Percentiles rank a stretch among this genome's conserved stretches.
Conservation (phyloP, 1,140 invertebrate genomes). For the Mamestra configurata region DNA sequence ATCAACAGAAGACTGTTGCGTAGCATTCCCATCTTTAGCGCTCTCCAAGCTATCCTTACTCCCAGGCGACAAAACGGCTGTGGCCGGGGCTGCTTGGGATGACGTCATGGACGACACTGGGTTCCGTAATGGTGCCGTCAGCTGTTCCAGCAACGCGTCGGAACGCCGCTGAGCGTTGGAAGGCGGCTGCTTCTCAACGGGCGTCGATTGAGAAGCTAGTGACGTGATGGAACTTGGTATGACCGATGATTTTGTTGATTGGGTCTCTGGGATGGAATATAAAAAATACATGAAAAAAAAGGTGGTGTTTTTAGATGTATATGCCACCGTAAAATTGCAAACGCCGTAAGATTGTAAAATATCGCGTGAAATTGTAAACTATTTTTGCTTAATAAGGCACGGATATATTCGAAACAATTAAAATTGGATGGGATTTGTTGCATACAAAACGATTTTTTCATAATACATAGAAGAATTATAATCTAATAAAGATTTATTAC, state of each 20-base stretch:
- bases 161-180: constrained; percentile 79
- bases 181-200: constrained; percentile 74
- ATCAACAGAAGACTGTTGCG: constrained; percentile 73
- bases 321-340: no score
- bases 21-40: constrained; percentile 70
- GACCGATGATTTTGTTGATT: constrained; percentile 78
- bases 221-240: constrained; percentile 80
- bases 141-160: constrained; percentile 82
- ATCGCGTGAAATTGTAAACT: no score
- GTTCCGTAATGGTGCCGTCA: constrained; percentile 80
- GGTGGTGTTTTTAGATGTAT: no score
- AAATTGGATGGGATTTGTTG: no score
- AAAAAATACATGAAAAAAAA: no score
- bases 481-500: no score
- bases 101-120: constrained; percentile 67
- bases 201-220: constrained; percentile 72
- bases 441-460: no score
- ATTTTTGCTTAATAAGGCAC: no score
- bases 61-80: constrained; percentile 68
- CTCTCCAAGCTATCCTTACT: constrained; percentile 79
- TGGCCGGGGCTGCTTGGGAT: constrained; percentile 58
- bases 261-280: constrained; percentile 63
- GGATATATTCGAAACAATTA: no score
- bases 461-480: no score
- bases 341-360: no score